These are phyloP conservation scores for Stictocephala bisonia DNA, from an alignment of 2,888 invertebrate genomes.

Conservation along the genomic window DNA sequence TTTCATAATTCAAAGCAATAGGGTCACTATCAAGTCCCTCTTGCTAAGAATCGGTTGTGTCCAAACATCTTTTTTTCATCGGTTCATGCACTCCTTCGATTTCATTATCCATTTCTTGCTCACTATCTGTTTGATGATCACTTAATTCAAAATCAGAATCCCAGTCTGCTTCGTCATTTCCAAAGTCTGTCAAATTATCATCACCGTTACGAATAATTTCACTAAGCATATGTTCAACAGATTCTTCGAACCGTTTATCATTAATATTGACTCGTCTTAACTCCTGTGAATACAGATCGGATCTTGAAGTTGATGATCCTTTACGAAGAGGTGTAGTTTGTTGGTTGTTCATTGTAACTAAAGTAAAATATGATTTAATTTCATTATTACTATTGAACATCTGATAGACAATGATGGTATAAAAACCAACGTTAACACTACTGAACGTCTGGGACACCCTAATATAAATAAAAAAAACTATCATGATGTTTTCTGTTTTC, in stretches of 20 bases:
- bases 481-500: not conserved
- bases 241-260: conserved; percentile 19
- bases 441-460: not conserved
- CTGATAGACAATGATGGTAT: conserved; percentile 11
- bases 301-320: not conserved
- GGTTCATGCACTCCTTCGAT: not conserved
- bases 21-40: not conserved
- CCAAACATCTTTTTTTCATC: no score
- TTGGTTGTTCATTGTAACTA: not conserved
- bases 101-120: not conserved
- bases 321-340: not conserved
- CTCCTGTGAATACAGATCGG: not conserved
- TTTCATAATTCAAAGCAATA: conserved; percentile 5
- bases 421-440: conserved; percentile 17
- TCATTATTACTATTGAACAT: conserved; percentile 2
- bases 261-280: conserved; percentile 9
- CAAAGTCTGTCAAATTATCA: conserved; percentile 15
- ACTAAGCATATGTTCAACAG: conserved; percentile 27
- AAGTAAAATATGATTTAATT: not conserved
- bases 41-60: no score
- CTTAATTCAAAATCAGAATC: conserved; percentile 34
- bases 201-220: conserved; percentile 8
- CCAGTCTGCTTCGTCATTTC: conserved; percentile 22
- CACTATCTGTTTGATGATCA: conserved; percentile 23
- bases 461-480: conserved; percentile 7